Evolutionary conservation across 2,113 vertebrate species (phyloP).

Genomic region (Gambusia holbrooki): DNA sequence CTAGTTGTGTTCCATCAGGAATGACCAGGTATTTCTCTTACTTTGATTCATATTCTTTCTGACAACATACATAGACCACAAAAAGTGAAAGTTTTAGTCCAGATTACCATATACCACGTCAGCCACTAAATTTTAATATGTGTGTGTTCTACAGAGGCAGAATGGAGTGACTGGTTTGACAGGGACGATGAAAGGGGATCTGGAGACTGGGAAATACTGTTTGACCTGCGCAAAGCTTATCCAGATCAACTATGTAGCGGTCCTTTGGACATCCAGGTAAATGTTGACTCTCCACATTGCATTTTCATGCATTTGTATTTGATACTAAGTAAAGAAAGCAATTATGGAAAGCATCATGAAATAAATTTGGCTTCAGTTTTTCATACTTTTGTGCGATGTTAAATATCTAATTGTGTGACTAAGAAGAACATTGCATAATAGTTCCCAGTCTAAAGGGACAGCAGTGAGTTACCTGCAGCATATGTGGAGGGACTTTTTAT

Average conservation of each 20-base stretch:
- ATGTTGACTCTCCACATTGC: neutral
- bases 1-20: too few species aligned
- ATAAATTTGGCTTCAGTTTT: neutral
- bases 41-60: too few species aligned
- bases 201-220: constrained; percentile 91
- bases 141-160: constrained; percentile 82
- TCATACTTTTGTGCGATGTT: neutral
- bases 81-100: too few species aligned
- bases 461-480: too few species aligned
- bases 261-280: constrained; percentile 94
- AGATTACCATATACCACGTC: too few species aligned
- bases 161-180: constrained; percentile 95
- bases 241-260: constrained; percentile 88
- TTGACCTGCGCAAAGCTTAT: constrained; percentile 84
- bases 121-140: neutral
- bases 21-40: too few species aligned
- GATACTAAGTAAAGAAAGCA: neutral
- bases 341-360: neutral
- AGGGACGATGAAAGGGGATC: constrained; percentile 84
- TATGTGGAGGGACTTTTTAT: too few species aligned
- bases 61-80: too few species aligned
- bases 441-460: too few species aligned
- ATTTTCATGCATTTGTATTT: neutral
- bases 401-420: neutral
- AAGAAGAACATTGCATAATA: neutral